Percentiles rank a stretch among this genome's conserved stretches.
Evolutionary conservation across 2,113 vertebrate species (phyloP).

Genomic region (Trematomus loennbergii): DNA sequence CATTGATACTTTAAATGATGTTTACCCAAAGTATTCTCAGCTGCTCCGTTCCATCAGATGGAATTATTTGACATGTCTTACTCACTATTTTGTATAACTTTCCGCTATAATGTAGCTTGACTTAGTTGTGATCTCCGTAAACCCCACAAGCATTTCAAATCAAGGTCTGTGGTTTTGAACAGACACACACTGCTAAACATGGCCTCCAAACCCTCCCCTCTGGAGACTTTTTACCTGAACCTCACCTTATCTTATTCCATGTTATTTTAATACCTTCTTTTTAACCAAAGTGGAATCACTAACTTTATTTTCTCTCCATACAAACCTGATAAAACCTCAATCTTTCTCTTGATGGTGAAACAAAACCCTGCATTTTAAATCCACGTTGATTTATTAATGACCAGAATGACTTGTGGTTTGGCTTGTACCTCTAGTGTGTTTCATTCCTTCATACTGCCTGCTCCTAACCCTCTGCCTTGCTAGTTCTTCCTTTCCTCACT

Average conservation of each 20-base stretch:
- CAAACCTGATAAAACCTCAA: not conserved
- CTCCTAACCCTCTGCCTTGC: conserved; percentile 12
- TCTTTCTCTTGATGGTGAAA: not conserved
- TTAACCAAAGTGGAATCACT: not conserved
- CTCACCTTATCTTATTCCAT: not conserved
- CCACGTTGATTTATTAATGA: conserved; percentile 21
- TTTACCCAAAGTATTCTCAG: conserved; percentile 5
- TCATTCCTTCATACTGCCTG: conserved; percentile 27
- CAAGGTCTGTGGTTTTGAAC: not conserved
- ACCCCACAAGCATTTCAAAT: not conserved
- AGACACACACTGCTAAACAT: not conserved
- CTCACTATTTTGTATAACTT: not conserved
- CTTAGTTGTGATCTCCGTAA: not conserved
- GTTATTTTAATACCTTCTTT: not conserved
- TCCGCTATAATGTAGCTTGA: not conserved
- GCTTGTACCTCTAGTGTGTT: conserved; percentile 48
- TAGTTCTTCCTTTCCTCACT: conserved; percentile 1
- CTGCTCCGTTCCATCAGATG: conserved; percentile 1
- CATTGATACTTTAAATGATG: not conserved
- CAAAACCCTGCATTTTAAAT: not conserved
- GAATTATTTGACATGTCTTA: not conserved
- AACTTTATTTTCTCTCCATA: not conserved
- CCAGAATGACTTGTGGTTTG: conserved; percentile 59
- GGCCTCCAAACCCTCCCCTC: not conserved
- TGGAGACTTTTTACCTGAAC: not conserved